phyloP scores from a whole-genome alignment of 2,797 vertebrate species.

The Synaphobranchus kaupii region DNA sequence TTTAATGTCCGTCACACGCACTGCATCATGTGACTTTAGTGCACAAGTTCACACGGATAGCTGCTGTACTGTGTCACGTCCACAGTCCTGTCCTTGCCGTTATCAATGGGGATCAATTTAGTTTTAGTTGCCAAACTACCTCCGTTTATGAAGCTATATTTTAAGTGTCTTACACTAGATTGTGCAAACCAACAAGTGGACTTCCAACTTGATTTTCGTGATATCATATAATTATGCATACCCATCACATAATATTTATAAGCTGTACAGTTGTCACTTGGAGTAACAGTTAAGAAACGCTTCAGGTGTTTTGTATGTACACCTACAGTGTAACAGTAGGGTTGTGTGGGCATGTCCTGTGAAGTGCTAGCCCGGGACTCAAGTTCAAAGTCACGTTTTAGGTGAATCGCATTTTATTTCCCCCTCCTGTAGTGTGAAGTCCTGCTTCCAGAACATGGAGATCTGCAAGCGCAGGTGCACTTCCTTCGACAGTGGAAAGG shows the following conservation, averaged over 20 bases:
- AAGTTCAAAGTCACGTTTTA: neutral
- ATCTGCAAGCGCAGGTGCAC: constrained; percentile 95
- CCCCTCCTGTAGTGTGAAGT: constrained; percentile 83
- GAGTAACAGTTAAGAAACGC: neutral
- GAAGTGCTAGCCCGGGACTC: neutral
- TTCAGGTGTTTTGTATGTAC: neutral
- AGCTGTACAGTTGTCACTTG: neutral
- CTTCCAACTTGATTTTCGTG: no score
- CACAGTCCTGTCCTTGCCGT: no score
- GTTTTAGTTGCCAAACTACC: no score
- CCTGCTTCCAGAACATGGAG: constrained; percentile 99
- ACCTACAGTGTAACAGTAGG: neutral
- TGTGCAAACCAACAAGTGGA: no score
- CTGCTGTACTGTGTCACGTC: no score
- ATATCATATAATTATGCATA: neutral
- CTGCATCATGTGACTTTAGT: no score
- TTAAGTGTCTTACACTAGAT: no score
- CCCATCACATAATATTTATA: neutral
- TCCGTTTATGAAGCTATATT: no score
- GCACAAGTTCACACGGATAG: neutral
- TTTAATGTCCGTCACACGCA: neutral
- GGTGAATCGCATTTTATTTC: neutral
- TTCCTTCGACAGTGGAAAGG: constrained; percentile 93
- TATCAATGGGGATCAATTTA: no score
- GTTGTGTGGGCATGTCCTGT: neutral